These are phyloP conservation scores for Temnothorax longispinosus DNA, from an alignment of 1,140 invertebrate genomes.

Conservation along the genomic window DNA sequence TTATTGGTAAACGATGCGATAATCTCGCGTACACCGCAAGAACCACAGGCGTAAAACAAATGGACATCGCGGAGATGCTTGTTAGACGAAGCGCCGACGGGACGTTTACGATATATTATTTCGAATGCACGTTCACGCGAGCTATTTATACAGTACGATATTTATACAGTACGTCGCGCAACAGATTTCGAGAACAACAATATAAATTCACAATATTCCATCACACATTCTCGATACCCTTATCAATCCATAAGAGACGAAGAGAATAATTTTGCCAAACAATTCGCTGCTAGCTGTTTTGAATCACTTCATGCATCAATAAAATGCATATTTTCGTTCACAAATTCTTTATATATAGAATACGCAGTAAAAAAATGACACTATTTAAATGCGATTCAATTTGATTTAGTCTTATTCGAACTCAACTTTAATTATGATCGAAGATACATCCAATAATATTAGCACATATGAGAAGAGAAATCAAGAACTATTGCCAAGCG, in stretches of 20 bases:
- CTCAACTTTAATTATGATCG: neutral
- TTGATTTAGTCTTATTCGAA: neutral
- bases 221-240: neutral
- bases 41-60: slow-evolving; percentile 63
- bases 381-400: neutral
- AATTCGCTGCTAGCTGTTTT: neutral
- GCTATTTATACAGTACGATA: slow-evolving; percentile 13
- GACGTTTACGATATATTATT: slow-evolving; percentile 64
- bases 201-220: slow-evolving; percentile 9
- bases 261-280: neutral
- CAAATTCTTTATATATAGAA: neutral
- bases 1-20: slow-evolving; percentile 68
- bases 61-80: slow-evolving; percentile 15
- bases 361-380: neutral
- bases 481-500: too few species aligned
- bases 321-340: neutral
- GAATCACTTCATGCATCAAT: neutral
- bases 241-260: neutral
- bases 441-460: neutral
- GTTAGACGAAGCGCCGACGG: slow-evolving; percentile 12
- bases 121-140: neutral
- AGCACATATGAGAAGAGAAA: neutral
- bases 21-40: slow-evolving; percentile 47
- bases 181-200: neutral
- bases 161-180: slow-evolving; percentile 9